Conservation (phyloP, 2,113 vertebrate species). For the Syngnathus scovelli region DNA sequence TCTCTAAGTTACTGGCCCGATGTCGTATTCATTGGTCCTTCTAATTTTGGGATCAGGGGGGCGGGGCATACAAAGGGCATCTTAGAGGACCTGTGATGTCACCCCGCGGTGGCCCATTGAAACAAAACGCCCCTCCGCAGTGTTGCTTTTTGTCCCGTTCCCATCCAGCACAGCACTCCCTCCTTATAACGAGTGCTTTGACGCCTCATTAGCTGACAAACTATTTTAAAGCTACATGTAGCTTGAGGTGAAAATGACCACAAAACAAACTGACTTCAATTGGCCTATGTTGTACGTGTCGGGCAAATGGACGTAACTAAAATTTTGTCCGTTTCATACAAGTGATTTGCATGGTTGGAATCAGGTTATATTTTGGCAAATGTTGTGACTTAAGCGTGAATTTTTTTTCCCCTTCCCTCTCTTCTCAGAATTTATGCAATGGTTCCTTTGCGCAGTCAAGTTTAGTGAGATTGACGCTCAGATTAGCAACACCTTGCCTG, state of each 20-base stretch:
- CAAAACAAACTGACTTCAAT: neutral
- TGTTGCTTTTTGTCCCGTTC: neutral
- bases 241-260: neutral
- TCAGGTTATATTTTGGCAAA: neutral
- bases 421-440: neutral
- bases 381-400: too few relatives aligned
- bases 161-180: neutral
- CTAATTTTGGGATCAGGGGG: slow-evolving; percentile 5
- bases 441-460: slow-evolving; percentile 40
- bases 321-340: slow-evolving; percentile 12
- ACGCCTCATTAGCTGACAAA: neutral
- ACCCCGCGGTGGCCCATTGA: neutral
- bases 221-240: neutral
- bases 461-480: slow-evolving; percentile 53
- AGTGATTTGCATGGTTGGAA: neutral
- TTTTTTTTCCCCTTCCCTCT: neutral
- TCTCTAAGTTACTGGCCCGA: neutral
- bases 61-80: slow-evolving; percentile 2
- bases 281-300: neutral
- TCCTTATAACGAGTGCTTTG: neutral
- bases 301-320: slow-evolving; percentile 1
- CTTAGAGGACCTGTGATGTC: neutral
- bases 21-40: slow-evolving; percentile 2
- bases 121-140: neutral
- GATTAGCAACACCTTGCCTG: slow-evolving; percentile 62